Conservation (phyloP, 1,140 invertebrate species). For the Leptopilina boulardi region DNA sequence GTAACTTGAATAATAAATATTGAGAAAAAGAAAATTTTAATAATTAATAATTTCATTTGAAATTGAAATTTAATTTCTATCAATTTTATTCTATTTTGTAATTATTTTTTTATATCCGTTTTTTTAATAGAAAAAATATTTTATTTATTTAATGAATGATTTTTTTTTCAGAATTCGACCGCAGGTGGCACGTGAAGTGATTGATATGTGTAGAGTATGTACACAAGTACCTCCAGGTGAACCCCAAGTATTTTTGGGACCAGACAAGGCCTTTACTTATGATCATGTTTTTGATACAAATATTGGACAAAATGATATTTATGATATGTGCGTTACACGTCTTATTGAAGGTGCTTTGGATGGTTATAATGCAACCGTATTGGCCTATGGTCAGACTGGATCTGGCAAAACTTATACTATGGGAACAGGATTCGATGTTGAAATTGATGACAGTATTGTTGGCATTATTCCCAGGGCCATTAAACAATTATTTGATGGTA, state of each 20-base stretch:
- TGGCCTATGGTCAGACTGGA: constrained; percentile 98
- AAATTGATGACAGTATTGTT: constrained; percentile 77
- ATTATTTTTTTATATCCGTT: too few relatives aligned
- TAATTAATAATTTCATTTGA: too few relatives aligned
- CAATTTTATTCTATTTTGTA: too few relatives aligned
- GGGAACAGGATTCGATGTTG: constrained; percentile 97
- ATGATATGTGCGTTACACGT: constrained; percentile 88
- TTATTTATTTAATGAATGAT: constrained; percentile 2
- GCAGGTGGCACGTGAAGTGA: constrained; percentile 92
- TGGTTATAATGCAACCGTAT: constrained; percentile 95
- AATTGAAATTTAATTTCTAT: too few relatives aligned
- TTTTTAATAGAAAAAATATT: constrained; percentile 28
- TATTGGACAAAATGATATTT: constrained; percentile 88
- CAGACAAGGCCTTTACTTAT: constrained; percentile 97
- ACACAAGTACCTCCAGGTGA: constrained; percentile 91
- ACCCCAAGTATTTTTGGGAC: constrained; percentile 94
- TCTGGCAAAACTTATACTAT: constrained; percentile 99
- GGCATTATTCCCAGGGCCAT: constrained; percentile 97
- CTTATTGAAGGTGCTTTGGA: constrained; percentile 93
- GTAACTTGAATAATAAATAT: background rate
- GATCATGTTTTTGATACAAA: constrained; percentile 94
- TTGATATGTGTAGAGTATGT: constrained; percentile 96
- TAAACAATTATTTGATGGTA: constrained; percentile 91
- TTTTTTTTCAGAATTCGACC: constrained; percentile 90
- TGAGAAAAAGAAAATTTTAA: background rate